These are phyloP conservation scores for Atlantisia rogersi DNA, from an alignment of 2,113 vertebrate genomes.

Conservation along the genomic window DNA sequence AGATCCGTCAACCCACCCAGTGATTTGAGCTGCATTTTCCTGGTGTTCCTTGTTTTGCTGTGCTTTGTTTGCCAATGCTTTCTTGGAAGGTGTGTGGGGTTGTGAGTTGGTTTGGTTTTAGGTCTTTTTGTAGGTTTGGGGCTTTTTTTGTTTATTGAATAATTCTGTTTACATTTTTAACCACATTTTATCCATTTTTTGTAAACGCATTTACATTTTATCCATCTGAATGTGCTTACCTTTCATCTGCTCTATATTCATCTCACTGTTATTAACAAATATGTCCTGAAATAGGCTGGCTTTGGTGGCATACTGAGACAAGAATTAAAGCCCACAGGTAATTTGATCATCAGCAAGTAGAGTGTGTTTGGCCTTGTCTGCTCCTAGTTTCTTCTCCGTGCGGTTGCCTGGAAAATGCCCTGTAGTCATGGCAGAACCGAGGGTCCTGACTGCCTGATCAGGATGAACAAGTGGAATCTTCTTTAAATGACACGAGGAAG, in stretches of 20 bases:
- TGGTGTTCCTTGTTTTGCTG: background rate
- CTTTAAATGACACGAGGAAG: background rate
- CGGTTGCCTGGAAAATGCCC: background rate
- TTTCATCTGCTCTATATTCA: background rate
- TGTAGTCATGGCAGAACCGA: background rate
- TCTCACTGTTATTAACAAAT: background rate
- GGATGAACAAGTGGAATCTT: background rate
- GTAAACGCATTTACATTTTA: background rate
- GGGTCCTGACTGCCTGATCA: background rate
- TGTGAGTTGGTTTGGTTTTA: background rate
- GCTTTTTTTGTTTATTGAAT: background rate
- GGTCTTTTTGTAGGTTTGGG: too few relatives aligned
- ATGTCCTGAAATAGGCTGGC: background rate
- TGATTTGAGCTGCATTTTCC: background rate
- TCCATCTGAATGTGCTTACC: background rate
- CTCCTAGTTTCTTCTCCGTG: background rate
- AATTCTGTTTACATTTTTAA: background rate
- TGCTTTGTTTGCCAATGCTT: background rate
- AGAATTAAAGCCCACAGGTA: background rate
- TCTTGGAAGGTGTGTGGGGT: background rate
- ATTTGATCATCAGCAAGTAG: background rate
- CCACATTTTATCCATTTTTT: background rate
- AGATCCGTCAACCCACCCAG: rapidly evolving
- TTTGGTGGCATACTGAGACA: background rate
- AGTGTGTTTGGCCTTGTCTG: background rate